Conservation (phyloP, 1,140 invertebrate species). For the Drosophila sp. region DNA sequence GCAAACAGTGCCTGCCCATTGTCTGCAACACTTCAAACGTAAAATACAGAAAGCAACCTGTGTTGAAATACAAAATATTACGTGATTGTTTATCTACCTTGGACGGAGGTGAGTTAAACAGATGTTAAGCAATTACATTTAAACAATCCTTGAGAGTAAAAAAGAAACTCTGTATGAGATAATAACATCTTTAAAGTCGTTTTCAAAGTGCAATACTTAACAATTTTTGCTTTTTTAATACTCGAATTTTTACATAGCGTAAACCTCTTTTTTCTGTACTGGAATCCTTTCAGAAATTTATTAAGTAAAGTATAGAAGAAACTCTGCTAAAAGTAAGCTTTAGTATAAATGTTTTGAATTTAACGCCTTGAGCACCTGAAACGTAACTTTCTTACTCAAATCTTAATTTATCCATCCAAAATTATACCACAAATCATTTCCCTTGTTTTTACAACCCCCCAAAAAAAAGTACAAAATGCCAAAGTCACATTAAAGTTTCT, state of each 20-base stretch:
- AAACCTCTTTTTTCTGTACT: no score
- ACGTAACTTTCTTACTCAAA: no score
- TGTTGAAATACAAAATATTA: slow-evolving; percentile 40
- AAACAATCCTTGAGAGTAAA: neutral
- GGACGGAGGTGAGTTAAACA: neutral
- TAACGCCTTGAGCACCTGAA: no score
- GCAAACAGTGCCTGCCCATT: slow-evolving; percentile 57
- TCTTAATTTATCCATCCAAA: neutral
- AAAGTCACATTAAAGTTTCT: slow-evolving; percentile 8
- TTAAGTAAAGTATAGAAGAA: no score
- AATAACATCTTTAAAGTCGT: neutral
- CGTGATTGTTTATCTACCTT: slow-evolving; percentile 21
- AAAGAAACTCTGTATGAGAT: neutral
- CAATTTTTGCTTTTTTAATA: no score
- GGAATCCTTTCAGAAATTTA: no score
- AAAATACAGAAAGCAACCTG: slow-evolving; percentile 23
- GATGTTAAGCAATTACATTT: slow-evolving; percentile 3
- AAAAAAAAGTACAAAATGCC: neutral
- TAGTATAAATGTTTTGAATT: no score
- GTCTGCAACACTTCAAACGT: slow-evolving; percentile 74
- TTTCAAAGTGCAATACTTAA: no score
- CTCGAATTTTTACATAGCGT: no score
- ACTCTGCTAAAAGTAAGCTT: no score
- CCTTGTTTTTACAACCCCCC: neutral
- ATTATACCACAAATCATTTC: neutral